phyloP scores from a whole-genome alignment of 2,888 invertebrate species.

The Pheosia tremula region DNA sequence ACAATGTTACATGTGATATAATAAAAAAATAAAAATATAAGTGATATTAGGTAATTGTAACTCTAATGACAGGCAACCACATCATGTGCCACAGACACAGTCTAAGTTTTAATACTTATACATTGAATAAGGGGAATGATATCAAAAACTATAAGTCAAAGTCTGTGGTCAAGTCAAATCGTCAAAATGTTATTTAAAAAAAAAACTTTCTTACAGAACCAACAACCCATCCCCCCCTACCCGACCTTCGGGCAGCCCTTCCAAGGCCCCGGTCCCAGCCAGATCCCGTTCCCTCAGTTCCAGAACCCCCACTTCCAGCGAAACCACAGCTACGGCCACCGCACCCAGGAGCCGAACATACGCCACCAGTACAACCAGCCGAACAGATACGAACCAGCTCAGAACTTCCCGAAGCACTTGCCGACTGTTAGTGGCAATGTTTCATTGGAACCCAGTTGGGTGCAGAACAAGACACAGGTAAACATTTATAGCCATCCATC shows the following conservation, averaged over 20 bases:
- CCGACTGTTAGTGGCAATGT: conserved; percentile 48
- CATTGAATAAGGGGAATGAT: too few species aligned
- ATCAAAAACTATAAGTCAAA: too few species aligned
- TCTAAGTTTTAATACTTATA: too few species aligned
- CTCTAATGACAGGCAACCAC: too few species aligned
- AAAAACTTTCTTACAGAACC: conserved; percentile 41
- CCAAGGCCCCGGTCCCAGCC: conserved; percentile 54
- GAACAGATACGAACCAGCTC: conserved; percentile 21
- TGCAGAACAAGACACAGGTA: conserved; percentile 22
- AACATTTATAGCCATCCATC: neutral
- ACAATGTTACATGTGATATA: too few species aligned
- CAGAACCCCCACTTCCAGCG: conserved; percentile 56
- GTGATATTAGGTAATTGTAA: too few species aligned
- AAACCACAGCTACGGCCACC: conserved; percentile 35
- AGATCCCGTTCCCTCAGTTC: conserved; percentile 63
- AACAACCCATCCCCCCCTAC: conserved; percentile 58
- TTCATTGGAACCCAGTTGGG: conserved; percentile 60
- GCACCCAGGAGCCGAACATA: conserved; percentile 23
- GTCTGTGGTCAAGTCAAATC: too few species aligned
- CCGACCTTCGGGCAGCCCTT: conserved; percentile 57
- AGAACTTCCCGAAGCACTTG: conserved; percentile 56
- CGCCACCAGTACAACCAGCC: conserved; percentile 27
- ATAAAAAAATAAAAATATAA: too few species aligned
- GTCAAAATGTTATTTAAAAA: neutral
- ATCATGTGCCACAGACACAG: too few species aligned